Evolutionary conservation across 2,797 vertebrate species (phyloP), one percentile per base, ranked within the genome.

Genomic region (Salmo trutta): DNA sequence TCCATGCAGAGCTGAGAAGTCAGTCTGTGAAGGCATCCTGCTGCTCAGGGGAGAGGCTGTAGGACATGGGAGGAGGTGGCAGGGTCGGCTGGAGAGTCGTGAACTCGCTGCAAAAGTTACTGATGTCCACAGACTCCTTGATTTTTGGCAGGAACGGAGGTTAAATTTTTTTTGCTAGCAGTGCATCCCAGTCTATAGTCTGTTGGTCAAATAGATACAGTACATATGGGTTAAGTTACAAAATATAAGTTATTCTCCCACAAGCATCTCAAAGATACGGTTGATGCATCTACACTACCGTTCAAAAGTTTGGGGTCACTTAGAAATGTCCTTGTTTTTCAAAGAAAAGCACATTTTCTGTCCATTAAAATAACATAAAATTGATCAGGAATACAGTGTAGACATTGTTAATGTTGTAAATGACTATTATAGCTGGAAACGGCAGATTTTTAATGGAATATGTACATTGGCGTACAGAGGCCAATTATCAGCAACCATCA

Each of bases 61-160:
- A 88, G 59, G 87, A 91, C 21, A 94, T 92, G 59, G 91, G 90
- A 0, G 95, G 95, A 0, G 96, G 96, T 0, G 97, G 96, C 81
- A 98, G 86, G 74, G 95, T 59, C 0, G 97, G 96, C 77, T 93
- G 93, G 70, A 97, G 93, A 0, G 92, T 93, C 0, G 97, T 98
- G 91, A 98, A 98, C 88, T 96, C 96, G 59, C 94, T 95, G 87
- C 97, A 97, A 0, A 98, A 98, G 91, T 97, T 97, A 80, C 95
- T 94, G 75, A 96, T 90, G 29, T 98, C 97, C 0, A 87, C 83
- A 0, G 92, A 91, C 71, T 93, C 93, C 19, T 86, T 93, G 79
- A 98, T 85, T 0, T 88, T 86, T 1, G 97, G 97, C 83, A 96
- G 90, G 71, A 96, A 97, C 0, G 96, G 97, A 0, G 97, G 96